phyloP scores from a whole-genome alignment of 2,888 invertebrate species.

The Synergus itoensis region DNA sequence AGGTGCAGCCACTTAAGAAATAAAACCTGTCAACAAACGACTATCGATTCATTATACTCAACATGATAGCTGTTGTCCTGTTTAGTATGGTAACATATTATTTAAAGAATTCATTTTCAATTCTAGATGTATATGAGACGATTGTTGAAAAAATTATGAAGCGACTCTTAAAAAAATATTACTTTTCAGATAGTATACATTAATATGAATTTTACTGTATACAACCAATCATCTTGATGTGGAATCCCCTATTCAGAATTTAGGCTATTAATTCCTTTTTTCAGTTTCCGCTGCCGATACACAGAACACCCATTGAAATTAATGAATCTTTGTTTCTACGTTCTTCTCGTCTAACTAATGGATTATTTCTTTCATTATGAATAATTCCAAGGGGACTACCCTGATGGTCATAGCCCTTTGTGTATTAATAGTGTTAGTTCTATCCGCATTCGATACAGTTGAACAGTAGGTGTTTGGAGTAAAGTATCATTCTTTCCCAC shows the following conservation, averaged over 20 bases:
- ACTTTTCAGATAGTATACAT: not conserved
- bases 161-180: not conserved
- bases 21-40: slow-evolving; percentile 27
- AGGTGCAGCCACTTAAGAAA: slow-evolving; percentile 19
- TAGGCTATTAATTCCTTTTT: not conserved
- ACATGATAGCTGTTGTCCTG: not conserved
- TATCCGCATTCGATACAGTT: not conserved
- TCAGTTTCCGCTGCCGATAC: not conserved
- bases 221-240: not conserved
- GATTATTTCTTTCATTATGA: slow-evolving; percentile 42
- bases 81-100: slow-evolving; percentile 4
- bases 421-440: slow-evolving; percentile 5
- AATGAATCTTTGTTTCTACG: slow-evolving; percentile 49
- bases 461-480: slow-evolving; percentile 33
- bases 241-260: not conserved
- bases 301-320: slow-evolving; percentile 44
- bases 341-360: slow-evolving; percentile 38
- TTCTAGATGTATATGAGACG: not conserved
- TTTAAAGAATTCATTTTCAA: slow-evolving; percentile 5
- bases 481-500: not conserved
- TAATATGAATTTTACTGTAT: not conserved
- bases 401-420: slow-evolving; percentile 1
- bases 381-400: slow-evolving; percentile 22
- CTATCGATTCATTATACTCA: slow-evolving; percentile 22
- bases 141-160: no score